Evolutionary conservation across 2,888 invertebrate species (phyloP), one percentile per base, ranked within the genome.

Genomic region (Dasysyrphus tricinctus): DNA sequence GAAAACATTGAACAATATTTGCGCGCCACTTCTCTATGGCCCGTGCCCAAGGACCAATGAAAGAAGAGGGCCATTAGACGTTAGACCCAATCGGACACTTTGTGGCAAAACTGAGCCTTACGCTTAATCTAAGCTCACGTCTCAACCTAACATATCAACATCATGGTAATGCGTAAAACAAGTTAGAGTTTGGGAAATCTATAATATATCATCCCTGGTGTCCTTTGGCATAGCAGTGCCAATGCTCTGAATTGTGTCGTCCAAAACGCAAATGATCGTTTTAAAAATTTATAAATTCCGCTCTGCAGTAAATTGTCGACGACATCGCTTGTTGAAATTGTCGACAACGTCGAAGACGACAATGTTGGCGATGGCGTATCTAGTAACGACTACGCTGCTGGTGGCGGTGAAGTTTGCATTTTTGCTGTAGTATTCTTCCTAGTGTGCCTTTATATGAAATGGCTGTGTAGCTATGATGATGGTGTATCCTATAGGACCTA

Each of bases 211-310:
- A 69, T 69, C 69, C 8, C 69, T 69, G 69, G 39, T 39, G 24
- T 24, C 11, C 7, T 39, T 56, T 42, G 57, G 16, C n/a, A n/a
- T 37, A 51, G 44, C 63, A 63, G 7, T 49, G 29, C 32, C 44
- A 51, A 24, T 37, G 59, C 57, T 37, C 29, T 29, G 54, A 78
- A 83, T 73, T 69, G 54, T 83, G 82, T 74, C 80, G 80, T 78
- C 77, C 77, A 70, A 80, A 85, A 85, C 80, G 77, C 85, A 80
- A 85, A 85, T 85, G 77, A 85, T 80, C 85, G 77, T 85, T 85
- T 85, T 85, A 85, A 85, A 85, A 80, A 85, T 77, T 80, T 85
- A 85, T 85, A 85, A 80, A 85, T 85, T 85, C 77, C 74, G 77
- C 85, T 85, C 77, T 85, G 85, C 85, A 85, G 85, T 85, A 85